These are phyloP conservation scores for Orthonyx spaldingii DNA, from an alignment of 2,113 vertebrate species.

Conservation along the genomic window DNA sequence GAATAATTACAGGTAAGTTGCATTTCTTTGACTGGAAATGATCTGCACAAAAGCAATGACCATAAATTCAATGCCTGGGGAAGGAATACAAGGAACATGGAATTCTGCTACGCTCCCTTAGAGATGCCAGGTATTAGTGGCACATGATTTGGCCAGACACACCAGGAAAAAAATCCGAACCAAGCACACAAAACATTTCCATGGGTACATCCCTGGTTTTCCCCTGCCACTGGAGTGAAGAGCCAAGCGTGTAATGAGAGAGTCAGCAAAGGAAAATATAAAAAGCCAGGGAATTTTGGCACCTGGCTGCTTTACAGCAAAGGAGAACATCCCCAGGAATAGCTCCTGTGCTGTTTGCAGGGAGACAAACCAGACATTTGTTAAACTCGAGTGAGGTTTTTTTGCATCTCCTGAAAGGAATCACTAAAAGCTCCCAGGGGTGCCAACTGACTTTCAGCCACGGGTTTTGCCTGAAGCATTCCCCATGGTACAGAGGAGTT, in stretches of 20 bases:
- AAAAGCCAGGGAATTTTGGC: not conserved
- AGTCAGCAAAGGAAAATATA: not conserved
- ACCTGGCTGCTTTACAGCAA: not conserved
- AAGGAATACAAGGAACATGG: not conserved
- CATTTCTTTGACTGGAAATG: not conserved
- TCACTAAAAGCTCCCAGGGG: not conserved
- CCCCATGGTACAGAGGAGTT: fast-evolving
- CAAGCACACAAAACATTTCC: not conserved
- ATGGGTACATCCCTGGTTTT: not conserved
- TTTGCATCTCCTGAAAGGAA: not conserved
- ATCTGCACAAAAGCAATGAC: not conserved
- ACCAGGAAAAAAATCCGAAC: not conserved
- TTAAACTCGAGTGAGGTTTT: not conserved
- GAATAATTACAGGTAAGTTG: not conserved
- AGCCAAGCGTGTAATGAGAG: not conserved
- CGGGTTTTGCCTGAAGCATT: fast-evolving
- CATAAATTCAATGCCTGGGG: not conserved
- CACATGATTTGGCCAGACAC: not conserved
- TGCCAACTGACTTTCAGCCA: not conserved
- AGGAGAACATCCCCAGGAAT: not conserved
- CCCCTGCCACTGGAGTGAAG: not conserved
- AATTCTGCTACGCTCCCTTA: fast-evolving
- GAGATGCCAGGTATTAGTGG: not conserved
- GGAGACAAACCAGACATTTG: not conserved
- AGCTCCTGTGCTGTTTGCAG: not conserved